A percentile compares a stretch with the other conserved stretches of the same genome.
These are phyloP conservation scores for Saturnia pavonia DNA, from an alignment of 2,888 invertebrate species.

Conservation along the genomic window DNA sequence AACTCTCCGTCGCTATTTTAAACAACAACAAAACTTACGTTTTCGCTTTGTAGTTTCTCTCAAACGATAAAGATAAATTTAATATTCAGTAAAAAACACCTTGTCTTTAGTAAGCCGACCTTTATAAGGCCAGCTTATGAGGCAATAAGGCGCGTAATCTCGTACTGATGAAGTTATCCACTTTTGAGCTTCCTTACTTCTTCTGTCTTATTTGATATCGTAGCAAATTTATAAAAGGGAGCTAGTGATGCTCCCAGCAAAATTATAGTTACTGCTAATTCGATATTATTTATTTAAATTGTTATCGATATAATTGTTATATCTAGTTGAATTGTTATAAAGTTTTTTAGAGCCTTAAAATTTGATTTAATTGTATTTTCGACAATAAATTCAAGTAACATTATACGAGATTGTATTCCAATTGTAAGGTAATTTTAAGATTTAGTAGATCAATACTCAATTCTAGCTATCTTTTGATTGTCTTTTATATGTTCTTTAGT, in stretches of 20 bases:
- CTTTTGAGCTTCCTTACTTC: constrained; percentile 15
- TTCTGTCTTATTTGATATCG: constrained; percentile 16
- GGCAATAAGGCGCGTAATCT: constrained; percentile 27
- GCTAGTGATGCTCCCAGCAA: background rate
- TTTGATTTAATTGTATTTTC: no score
- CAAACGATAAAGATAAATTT: background rate
- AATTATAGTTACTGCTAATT: background rate
- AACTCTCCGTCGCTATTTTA: background rate
- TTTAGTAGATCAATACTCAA: no score
- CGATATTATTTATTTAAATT: background rate
- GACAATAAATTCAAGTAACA: no score
- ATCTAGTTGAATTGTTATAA: no score
- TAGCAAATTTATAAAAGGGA: constrained; percentile 16
- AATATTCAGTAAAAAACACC: constrained; percentile 13
- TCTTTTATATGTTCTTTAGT: no score
- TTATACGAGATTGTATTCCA: no score
- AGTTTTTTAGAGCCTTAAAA: no score
- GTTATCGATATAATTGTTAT: no score
- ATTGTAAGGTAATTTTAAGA: no score
- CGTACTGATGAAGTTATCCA: constrained; percentile 22
- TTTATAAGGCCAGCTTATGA: constrained; percentile 23
- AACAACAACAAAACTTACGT: background rate
- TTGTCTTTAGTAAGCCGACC: constrained; percentile 24
- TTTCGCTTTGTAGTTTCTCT: background rate
- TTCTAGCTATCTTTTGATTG: no score